Base-by-base conservation (phyloP, 2,113 vertebrate species). In the Leucopsar rothschildi region DNA sequence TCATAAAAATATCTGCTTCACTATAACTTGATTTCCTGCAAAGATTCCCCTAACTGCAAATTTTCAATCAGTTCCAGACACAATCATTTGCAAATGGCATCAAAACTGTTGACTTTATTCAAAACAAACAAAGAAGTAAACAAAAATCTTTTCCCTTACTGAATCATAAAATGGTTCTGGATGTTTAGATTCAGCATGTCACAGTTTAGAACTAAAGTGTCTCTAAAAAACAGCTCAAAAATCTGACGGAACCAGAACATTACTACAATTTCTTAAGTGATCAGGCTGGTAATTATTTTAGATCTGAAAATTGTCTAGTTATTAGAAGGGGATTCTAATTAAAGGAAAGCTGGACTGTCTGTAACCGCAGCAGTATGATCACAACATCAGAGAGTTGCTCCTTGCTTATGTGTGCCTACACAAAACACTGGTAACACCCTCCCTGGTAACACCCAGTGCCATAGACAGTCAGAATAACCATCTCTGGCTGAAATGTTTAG, bases 1-100 rank as follows among this genome's bases (percentile, higher is more conserved):
- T 55, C 69, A 84, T 75, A 89, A 93, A 95, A 95, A 83, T 88
- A 96, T 83, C 86, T 66, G 39, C 39, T 86, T 94, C 10, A 2
- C 82, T 82, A 78, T 93, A 92, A 83, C 59, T 90, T 86, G 64
- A 92, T 90, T 94, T 93, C 56, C 59, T 70, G 42, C 15, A 61
- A 88, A 92, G 66, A 83, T 70, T 86, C 90, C 79, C 42, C 45
- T 3, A 1, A 75, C 76, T 86, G 52, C 64, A 94, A 73, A 80
- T 86, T 86, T 88, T 81, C 76, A 81, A n/a, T 88, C 76, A 69
- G 47, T 80, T 92, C 63, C 88, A 88, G 82, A 88, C 45, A 70
- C 35, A 92, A 63, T 40, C 39, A 47, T 78, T 66, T 66, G 44
- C 72, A 92, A 94, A 93, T 31, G 9, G 9, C 59, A 92, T 55